Evolutionary conservation across 2,797 vertebrate species (phyloP).

Genomic region (Ptychobarbus kaznakovi): DNA sequence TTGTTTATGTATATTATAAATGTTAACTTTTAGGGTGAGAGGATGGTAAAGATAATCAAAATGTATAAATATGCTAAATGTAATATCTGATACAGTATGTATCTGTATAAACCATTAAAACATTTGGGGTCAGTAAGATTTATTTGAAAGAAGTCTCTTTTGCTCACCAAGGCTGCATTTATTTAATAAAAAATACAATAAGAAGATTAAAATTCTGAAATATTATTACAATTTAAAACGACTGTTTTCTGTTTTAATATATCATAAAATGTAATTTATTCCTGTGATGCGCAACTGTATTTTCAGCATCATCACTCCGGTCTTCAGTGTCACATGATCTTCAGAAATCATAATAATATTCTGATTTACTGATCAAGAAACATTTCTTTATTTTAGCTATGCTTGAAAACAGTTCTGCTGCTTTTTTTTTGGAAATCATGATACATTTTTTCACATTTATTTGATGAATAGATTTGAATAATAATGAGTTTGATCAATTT

Average conservation of each 20-base stretch:
- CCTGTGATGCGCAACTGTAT: neutral
- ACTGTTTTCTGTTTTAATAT: neutral
- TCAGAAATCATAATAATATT: neutral
- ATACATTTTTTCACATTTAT: neutral
- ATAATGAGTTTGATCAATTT: neutral
- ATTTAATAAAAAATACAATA: neutral
- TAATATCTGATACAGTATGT: neutral
- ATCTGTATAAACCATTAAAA: neutral
- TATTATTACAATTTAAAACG: neutral
- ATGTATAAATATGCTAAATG: neutral
- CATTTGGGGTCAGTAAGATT: neutral
- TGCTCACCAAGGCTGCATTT: neutral
- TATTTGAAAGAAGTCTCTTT: neutral
- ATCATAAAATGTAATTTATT: neutral
- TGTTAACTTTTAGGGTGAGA: neutral
- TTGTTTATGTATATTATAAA: neutral
- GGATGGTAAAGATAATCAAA: neutral
- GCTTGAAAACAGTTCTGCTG: neutral
- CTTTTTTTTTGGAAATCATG: neutral
- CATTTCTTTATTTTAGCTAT: neutral
- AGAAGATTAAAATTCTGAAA: neutral
- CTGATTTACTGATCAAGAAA: neutral
- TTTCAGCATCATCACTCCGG: neutral
- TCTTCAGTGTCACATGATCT: neutral
- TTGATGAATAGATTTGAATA: neutral